Percentiles rank a stretch among this genome's conserved stretches.
These are phyloP conservation scores for Flexamia atlantica DNA, from an alignment of 2,888 invertebrate genomes.

Conservation along the genomic window DNA sequence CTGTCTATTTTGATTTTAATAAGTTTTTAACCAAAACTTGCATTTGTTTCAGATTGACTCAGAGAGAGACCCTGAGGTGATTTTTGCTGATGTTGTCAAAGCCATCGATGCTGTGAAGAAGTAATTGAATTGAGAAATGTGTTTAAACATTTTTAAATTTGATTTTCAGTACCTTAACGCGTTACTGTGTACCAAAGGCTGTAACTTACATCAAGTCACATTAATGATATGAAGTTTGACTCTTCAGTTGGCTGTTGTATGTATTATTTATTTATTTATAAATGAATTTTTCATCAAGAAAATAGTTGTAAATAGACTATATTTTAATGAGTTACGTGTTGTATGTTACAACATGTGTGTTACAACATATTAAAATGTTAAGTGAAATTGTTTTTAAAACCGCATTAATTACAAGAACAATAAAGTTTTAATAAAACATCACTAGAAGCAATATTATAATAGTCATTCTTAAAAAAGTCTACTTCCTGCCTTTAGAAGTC, in stretches of 20 bases:
- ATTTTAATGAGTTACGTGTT: too few relatives aligned
- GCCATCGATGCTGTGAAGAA: constrained; percentile 76
- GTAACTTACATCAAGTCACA: background rate
- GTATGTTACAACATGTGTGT: too few relatives aligned
- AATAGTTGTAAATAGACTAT: too few relatives aligned
- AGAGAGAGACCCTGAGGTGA: constrained; percentile 85
- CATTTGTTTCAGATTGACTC: constrained; percentile 85
- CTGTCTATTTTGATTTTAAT: too few relatives aligned
- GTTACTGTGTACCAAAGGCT: background rate
- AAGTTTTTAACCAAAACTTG: too few relatives aligned
- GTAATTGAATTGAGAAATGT: constrained; percentile 12
- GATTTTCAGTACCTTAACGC: background rate
- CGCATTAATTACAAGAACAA: too few relatives aligned
- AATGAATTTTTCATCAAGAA: background rate
- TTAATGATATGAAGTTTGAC: background rate
- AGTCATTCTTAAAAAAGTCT: too few relatives aligned
- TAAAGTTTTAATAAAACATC: too few relatives aligned
- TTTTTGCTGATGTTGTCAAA: constrained; percentile 84
- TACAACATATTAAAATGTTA: too few relatives aligned
- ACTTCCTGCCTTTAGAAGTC: constrained; percentile 5
- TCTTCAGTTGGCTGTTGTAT: constrained; percentile 3
- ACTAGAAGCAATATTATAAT: too few relatives aligned
- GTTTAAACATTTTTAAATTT: background rate
- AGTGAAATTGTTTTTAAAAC: too few relatives aligned
- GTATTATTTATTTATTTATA: constrained; percentile 11